Evolutionary conservation across 2,888 invertebrate genomes (phyloP), one percentile per base, ranked within the genome.

Genomic region (Clivina fossor): DNA sequence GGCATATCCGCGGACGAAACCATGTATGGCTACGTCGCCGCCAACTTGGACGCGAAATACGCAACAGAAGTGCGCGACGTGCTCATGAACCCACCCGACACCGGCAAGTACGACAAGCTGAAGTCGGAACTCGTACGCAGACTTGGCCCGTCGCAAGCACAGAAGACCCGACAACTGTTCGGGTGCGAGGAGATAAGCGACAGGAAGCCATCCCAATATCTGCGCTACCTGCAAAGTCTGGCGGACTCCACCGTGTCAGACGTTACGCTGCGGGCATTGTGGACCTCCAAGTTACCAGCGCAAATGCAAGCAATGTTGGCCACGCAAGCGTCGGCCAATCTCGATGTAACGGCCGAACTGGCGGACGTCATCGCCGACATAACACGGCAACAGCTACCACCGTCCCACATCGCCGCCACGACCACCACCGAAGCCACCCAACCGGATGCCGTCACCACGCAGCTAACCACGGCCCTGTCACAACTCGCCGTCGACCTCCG

Each of bases 31-130:
- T 56, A 58, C 28, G 60, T 63, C 0, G 22, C 60, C 1, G 51
- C 50, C 1, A 28, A 30, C 0, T 53, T 64, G 4, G 64, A 63
- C 20, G 19, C 59, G 2, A 11, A 22, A 4, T 54, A 57, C n/a
- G 58, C 57, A 1, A 15, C 28, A 2, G 63, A 63, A 26, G 63
- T 65, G 1, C 49, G 55, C 4, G 64, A 64, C 28, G 40, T 65
- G 0, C 59, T 65, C 1, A 8, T 58, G 2, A 55, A 37, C 4
- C 61, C 61, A 2, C 65, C 64, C 3, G 33, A 11, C 1, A n/a
- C 11, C 5, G n/a, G n/a, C n/a, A 57, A 57, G 15, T 62, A 60
- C 28, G 30, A 24, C 1, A 43, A 8, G 4, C n/a, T 66, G 0
- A 64, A 64, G 32, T 4, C 26, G 1, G 59, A 60, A 15, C 40